These are phyloP conservation scores for Monopterus albus DNA, from an alignment of 2,113 vertebrate genomes.

Conservation along the genomic window DNA sequence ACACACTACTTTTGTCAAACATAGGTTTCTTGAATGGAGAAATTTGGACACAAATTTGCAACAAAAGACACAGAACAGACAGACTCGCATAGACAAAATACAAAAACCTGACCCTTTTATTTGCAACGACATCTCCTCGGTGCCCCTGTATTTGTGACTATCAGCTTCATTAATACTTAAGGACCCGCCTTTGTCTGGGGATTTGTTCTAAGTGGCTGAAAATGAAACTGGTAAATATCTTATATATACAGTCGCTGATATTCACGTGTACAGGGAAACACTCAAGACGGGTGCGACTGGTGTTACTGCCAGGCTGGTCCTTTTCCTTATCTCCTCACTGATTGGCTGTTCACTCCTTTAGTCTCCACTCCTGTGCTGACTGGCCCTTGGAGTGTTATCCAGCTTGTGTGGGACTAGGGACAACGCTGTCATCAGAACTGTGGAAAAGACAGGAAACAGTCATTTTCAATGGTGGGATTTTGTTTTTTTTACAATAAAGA, in stretches of 20 bases:
- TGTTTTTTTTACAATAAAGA: neutral
- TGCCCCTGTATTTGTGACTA: conserved; percentile 66
- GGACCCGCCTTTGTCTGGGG: conserved; percentile 79
- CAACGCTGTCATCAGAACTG: conserved; percentile 74
- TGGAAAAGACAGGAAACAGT: conserved; percentile 13
- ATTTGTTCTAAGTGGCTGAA: conserved; percentile 76
- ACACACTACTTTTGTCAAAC: conserved; percentile 25
- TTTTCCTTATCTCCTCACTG: conserved; percentile 49
- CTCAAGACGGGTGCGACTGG: conserved; percentile 29
- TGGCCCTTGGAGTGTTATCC: conserved; percentile 40
- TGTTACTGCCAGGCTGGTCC: conserved; percentile 55
- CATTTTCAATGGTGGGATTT: neutral
- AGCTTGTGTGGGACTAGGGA: conserved; percentile 14
- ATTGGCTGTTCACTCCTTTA: conserved; percentile 62
- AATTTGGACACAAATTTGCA: conserved; percentile 45
- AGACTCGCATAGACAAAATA: conserved; percentile 59
- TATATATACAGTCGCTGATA: conserved; percentile 76
- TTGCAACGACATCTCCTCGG: conserved; percentile 32
- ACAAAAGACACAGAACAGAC: conserved; percentile 34
- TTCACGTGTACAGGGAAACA: conserved; percentile 68
- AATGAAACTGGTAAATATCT: conserved; percentile 76
- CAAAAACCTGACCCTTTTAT: conserved; percentile 50
- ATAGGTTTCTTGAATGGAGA: conserved; percentile 35
- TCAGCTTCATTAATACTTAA: conserved; percentile 72
- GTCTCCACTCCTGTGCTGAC: conserved; percentile 42